Percentiles rank a stretch among this genome's conserved stretches.
phyloP scores from a whole-genome alignment of 2,888 invertebrate genomes.

The Shargacucullia verbasci region DNA sequence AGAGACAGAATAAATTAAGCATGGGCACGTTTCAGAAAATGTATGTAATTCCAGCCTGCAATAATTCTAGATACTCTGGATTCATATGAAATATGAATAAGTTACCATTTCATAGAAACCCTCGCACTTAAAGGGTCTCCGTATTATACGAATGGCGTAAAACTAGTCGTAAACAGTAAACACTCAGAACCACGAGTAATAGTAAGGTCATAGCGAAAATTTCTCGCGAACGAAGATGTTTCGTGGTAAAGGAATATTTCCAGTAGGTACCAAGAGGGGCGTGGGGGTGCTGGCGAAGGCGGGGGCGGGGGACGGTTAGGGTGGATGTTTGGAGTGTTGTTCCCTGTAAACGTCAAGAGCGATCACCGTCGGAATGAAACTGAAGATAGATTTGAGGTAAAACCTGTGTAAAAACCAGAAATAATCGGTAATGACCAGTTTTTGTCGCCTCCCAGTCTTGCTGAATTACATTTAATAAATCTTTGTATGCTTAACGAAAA shows the following conservation, averaged over 20 bases:
- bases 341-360: constrained; percentile 83
- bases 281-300: constrained; percentile 27
- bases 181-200: constrained; percentile 40
- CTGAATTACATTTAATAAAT: constrained; percentile 19
- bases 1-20: constrained; percentile 28
- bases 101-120: constrained; percentile 23
- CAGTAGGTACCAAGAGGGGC: constrained; percentile 44
- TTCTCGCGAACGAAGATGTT: constrained; percentile 57
- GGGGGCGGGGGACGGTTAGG: constrained; percentile 36
- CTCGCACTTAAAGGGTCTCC: constrained; percentile 37
- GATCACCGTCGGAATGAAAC: constrained; percentile 73
- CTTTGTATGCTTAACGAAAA: constrained; percentile 11
- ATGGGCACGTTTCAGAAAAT: constrained; percentile 19
- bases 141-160: constrained; percentile 45
- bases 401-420: constrained; percentile 60
- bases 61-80: constrained; percentile 31
- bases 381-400: constrained; percentile 70
- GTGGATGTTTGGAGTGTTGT: constrained; percentile 74
- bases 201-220: constrained; percentile 55
- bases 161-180: constrained; percentile 50
- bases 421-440: constrained; percentile 62
- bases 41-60: constrained; percentile 18
- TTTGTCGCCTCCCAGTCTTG: constrained; percentile 29
- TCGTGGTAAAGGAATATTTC: constrained; percentile 58
- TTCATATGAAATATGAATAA: constrained; percentile 32